A percentile compares a stretch with the other conserved stretches of the same genome.
phyloP scores from a whole-genome alignment of 2,888 invertebrate species.

The Drosophila anomalata region DNA sequence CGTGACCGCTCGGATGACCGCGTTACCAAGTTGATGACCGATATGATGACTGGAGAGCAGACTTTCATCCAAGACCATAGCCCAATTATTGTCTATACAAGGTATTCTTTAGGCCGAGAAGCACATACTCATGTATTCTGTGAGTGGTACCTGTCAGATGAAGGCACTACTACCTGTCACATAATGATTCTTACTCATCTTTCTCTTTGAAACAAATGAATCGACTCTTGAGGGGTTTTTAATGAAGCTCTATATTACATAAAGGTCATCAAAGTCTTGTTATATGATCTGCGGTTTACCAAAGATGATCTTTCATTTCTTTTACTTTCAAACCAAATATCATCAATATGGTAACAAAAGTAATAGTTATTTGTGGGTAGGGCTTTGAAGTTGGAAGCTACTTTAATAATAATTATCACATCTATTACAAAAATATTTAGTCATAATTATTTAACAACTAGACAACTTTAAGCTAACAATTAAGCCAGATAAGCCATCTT shows the following conservation, averaged over 20 bases:
- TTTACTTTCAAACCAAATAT: conserved; percentile 1
- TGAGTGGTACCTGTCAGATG: conserved; percentile 17
- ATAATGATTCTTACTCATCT: conserved; percentile 8
- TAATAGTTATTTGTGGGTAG: neutral
- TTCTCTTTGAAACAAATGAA: conserved; percentile 16
- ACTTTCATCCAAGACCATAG: conserved; percentile 8
- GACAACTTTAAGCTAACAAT: neutral
- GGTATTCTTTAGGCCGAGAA: conserved; percentile 19
- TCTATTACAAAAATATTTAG: neutral
- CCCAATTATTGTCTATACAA: conserved; percentile 30
- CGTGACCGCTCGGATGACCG: conserved; percentile 61
- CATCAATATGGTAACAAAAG: neutral
- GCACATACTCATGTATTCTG: conserved; percentile 25
- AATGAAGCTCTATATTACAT: conserved; percentile 25
- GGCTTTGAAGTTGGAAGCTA: neutral
- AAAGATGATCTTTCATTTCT: conserved; percentile 1
- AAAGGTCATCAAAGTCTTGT: conserved; percentile 26
- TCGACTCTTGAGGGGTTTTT: conserved; percentile 18
- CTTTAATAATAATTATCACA: neutral
- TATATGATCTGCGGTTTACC: conserved; percentile 9
- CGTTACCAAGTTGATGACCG: conserved; percentile 30
- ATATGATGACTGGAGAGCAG: conserved; percentile 19
- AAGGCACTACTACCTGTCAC: neutral
- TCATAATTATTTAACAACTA: neutral
- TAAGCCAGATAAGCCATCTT: neutral